Conservation (phyloP, 2,797 vertebrate genomes). For the Pteropus rufus region DNA sequence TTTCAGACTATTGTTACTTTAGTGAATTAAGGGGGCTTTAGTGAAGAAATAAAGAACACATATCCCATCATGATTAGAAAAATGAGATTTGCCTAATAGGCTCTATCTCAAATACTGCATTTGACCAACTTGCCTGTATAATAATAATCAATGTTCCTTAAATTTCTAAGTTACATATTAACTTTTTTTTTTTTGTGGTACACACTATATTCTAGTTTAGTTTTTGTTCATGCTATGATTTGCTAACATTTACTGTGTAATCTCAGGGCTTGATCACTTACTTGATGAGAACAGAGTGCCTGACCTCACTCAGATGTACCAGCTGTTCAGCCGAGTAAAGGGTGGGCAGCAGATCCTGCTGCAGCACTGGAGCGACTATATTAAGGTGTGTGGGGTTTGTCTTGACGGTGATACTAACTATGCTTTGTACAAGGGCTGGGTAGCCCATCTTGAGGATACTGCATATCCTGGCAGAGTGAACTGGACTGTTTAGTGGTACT, state of each 20-base stretch:
- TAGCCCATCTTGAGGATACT: neutral
- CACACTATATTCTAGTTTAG: neutral
- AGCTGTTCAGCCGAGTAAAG: constrained; percentile 86
- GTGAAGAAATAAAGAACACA: neutral
- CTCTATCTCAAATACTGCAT: fast-evolving
- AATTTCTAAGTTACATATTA: neutral
- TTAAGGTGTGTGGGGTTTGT: constrained; percentile 79
- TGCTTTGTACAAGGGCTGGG: neutral
- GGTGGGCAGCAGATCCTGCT: constrained; percentile 85
- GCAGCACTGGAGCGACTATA: constrained; percentile 88
- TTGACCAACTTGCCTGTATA: too few species aligned
- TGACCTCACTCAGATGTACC: constrained; percentile 86
- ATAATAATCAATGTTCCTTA: too few species aligned
- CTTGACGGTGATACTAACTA: neutral
- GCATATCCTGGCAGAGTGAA: neutral
- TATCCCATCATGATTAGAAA: neutral
- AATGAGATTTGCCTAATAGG: neutral
- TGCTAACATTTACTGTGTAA: neutral
- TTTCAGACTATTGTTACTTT: neutral
- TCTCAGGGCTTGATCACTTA: constrained; percentile 84
- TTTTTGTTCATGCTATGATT: neutral
- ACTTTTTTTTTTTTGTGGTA: fast-evolving
- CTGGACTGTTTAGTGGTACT: too few species aligned
- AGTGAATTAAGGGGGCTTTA: neutral
- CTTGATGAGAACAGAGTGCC: constrained; percentile 86